A percentile compares a stretch with the other conserved stretches of the same genome.
These are phyloP conservation scores for Heliconius himera DNA, from an alignment of 1,140 invertebrate genomes.

Conservation along the genomic window DNA sequence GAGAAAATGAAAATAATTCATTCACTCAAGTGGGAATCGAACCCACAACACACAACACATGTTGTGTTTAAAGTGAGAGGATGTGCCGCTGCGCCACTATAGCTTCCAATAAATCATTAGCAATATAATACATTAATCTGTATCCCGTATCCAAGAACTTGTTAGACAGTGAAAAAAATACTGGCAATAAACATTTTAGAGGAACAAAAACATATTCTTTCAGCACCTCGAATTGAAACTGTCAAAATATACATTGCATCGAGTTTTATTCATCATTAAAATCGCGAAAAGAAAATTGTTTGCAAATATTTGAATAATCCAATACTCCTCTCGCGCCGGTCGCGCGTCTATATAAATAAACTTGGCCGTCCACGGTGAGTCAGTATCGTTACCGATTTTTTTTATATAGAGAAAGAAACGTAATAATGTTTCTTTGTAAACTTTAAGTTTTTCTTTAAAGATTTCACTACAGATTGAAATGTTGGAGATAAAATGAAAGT, in stretches of 20 bases:
- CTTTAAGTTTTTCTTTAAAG: neutral
- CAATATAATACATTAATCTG: neutral
- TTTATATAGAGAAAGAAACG: constrained; percentile 7
- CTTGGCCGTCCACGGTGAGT: constrained; percentile 1
- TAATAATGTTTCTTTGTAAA: constrained; percentile 15
- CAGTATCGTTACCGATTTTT: constrained; percentile 16
- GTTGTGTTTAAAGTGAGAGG: too few relatives aligned
- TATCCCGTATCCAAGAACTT: too few relatives aligned
- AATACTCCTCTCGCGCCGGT: constrained; percentile 7
- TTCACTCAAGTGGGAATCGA: too few relatives aligned
- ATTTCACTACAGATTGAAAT: neutral
- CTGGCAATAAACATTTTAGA: neutral
- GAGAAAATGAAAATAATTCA: too few relatives aligned
- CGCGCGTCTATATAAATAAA: constrained; percentile 26
- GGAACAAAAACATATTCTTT: neutral
- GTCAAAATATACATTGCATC: constrained; percentile 9
- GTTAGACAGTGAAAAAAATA: too few relatives aligned
- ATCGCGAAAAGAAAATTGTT: neutral
- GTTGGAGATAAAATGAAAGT: neutral
- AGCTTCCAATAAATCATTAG: neutral
- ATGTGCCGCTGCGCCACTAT: too few relatives aligned
- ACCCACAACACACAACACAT: too few relatives aligned
- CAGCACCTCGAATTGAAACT: neutral
- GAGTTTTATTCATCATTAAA: constrained; percentile 15
- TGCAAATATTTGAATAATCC: constrained; percentile 19